Evolutionary conservation across 1,140 invertebrate species (phyloP).

Genomic region (Potamilus streckersoni): DNA sequence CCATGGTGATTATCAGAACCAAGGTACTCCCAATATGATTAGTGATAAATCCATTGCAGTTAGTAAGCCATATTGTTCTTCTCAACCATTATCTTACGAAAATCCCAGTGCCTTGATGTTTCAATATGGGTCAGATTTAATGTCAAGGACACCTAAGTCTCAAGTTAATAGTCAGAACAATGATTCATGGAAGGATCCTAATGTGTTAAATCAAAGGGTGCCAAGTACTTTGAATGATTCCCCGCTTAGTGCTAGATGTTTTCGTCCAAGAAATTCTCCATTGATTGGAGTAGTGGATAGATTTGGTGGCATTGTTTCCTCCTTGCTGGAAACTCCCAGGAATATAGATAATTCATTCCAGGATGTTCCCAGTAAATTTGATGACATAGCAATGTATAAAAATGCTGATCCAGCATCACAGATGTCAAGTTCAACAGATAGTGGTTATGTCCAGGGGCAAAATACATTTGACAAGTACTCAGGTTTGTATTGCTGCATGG

Average conservation of each 20-base stretch:
- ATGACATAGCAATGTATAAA: constrained; percentile 60
- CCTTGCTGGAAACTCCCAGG: constrained; percentile 17
- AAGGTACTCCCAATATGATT: too few relatives aligned
- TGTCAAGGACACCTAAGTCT: too few relatives aligned
- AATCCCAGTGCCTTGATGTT: too few relatives aligned
- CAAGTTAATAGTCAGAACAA: too few relatives aligned
- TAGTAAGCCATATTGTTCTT: too few relatives aligned
- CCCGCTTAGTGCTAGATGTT: too few relatives aligned
- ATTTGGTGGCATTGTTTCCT: constrained; percentile 15
- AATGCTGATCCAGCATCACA: constrained; percentile 57
- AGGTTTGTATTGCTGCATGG: constrained; percentile 34
- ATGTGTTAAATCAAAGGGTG: too few relatives aligned
- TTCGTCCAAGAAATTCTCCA: constrained; percentile 27
- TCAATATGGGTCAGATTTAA: too few relatives aligned
- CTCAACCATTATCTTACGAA: too few relatives aligned
- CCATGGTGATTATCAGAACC: constrained; percentile 14
- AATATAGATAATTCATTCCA: constrained; percentile 29
- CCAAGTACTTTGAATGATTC: too few relatives aligned
- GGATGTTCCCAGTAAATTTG: constrained; percentile 39
- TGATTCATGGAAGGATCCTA: too few relatives aligned
- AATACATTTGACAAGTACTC: constrained; percentile 54
- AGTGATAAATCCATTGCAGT: too few relatives aligned
- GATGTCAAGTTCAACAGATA: constrained; percentile 64
- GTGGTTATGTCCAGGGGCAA: constrained; percentile 59
- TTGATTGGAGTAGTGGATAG: constrained; percentile 13